A percentile compares a stretch with the other conserved stretches of the same genome.
Evolutionary conservation across 2,113 vertebrate species (phyloP).

Genomic region (Gallinago paraguaiae): DNA sequence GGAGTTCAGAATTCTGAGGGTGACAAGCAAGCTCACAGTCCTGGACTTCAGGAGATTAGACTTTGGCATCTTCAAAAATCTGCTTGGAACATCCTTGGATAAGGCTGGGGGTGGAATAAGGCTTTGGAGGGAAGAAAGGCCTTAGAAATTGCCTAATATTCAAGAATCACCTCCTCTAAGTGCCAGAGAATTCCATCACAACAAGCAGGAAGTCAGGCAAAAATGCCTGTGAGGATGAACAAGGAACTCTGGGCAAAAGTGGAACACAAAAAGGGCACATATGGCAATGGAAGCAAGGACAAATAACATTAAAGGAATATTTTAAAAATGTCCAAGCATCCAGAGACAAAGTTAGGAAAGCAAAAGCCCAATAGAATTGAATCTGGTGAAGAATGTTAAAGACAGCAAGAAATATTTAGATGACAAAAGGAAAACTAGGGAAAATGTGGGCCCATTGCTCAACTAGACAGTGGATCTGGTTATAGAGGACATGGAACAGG

Average conservation of each 20-base stretch:
- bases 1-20: background rate
- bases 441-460: background rate
- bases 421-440: background rate
- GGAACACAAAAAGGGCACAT: background rate
- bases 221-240: background rate
- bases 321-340: background rate
- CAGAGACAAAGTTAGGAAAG: background rate
- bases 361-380: background rate
- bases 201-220: background rate
- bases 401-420: background rate
- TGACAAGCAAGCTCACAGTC: background rate
- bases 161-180: too few relatives aligned
- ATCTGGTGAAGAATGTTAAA: background rate
- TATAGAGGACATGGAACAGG: background rate
- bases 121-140: background rate
- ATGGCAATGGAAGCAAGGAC: background rate
- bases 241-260: background rate
- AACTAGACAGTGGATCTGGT: background rate
- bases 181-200: background rate
- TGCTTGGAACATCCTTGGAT: background rate
- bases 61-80: background rate
- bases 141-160: background rate
- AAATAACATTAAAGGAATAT: background rate
- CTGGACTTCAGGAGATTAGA: background rate
- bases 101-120: background rate